Conservation (phyloP, 35 echinoderm and acorn worm species). For the Apostichopus californicus region DNA sequence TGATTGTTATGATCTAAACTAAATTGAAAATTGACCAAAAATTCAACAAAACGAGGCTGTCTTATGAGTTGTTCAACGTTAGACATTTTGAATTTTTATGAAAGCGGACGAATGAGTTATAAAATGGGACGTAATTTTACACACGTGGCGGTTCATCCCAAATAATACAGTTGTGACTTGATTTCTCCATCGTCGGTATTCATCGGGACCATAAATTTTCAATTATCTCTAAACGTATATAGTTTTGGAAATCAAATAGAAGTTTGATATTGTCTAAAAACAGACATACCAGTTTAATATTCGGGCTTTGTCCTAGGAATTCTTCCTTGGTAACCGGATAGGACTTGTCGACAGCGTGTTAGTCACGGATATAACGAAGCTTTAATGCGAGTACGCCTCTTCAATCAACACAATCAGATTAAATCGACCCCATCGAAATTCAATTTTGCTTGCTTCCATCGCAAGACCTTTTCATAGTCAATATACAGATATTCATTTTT, state of each 20-base stretch:
- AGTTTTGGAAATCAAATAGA: neutral
- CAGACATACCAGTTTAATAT: neutral
- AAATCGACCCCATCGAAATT: conserved; percentile 9
- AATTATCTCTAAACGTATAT: neutral
- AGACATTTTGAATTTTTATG: too few relatives aligned
- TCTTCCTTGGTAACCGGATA: conserved; percentile 5
- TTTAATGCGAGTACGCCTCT: conserved; percentile 32
- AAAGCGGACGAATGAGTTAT: too few relatives aligned
- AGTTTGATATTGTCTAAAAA: neutral
- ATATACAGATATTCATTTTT: neutral
- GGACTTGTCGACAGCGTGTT: conserved; percentile 16
- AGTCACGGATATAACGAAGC: conserved; percentile 1
- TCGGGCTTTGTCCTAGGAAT: neutral
- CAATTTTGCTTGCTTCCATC: neutral
- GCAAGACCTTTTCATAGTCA: neutral
- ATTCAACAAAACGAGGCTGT: too few relatives aligned
- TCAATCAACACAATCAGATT: conserved; percentile 8
- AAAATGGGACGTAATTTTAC: too few relatives aligned
- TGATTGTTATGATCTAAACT: too few relatives aligned
- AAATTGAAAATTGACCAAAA: too few relatives aligned
- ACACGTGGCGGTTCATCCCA: too few relatives aligned
- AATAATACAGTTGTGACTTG: neutral
- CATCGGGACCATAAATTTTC: neutral
- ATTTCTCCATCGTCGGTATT: neutral
- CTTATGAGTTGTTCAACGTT: too few relatives aligned